Conservation (phyloP, 2,888 invertebrate species). For the Andrena marginata region DNA sequence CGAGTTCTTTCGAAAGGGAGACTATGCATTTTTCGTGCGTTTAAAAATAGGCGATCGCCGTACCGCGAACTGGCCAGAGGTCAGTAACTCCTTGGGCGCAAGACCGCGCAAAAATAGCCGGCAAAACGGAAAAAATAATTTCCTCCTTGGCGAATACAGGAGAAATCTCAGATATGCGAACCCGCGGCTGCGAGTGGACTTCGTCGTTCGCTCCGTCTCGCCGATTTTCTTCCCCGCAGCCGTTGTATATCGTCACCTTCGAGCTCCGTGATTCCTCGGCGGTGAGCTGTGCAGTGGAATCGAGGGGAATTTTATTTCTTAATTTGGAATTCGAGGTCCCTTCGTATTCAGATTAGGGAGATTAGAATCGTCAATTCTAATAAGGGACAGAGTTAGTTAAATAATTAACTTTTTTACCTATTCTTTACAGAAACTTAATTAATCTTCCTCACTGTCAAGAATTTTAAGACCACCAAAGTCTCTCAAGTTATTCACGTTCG, state of each 20-base stretch:
- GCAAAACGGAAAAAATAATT: conserved; percentile 79
- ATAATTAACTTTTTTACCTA: too few relatives aligned
- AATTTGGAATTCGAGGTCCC: neutral
- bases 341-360: too few relatives aligned
- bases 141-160: conserved; percentile 50
- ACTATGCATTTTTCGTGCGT: conserved; percentile 82
- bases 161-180: conserved; percentile 61
- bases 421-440: too few relatives aligned
- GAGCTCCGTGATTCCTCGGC: neutral
- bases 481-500: too few relatives aligned
- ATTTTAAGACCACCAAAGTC: too few relatives aligned
- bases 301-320: neutral
- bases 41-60: conserved; percentile 83
- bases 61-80: conserved; percentile 83
- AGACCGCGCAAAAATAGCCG: conserved; percentile 79
- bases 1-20: conserved; percentile 74
- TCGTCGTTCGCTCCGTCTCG: conserved; percentile 1
- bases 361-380: too few relatives aligned
- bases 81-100: conserved; percentile 83
- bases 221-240: neutral
- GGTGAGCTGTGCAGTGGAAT: neutral
- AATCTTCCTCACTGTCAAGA: too few relatives aligned
- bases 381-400: too few relatives aligned
- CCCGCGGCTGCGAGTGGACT: conserved; percentile 31
- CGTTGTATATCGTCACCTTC: neutral